Percentiles rank a stretch among this genome's conserved stretches.
Conservation (phyloP, 92 coral and sea anemone species). For the Virgularia gustaviana region DNA sequence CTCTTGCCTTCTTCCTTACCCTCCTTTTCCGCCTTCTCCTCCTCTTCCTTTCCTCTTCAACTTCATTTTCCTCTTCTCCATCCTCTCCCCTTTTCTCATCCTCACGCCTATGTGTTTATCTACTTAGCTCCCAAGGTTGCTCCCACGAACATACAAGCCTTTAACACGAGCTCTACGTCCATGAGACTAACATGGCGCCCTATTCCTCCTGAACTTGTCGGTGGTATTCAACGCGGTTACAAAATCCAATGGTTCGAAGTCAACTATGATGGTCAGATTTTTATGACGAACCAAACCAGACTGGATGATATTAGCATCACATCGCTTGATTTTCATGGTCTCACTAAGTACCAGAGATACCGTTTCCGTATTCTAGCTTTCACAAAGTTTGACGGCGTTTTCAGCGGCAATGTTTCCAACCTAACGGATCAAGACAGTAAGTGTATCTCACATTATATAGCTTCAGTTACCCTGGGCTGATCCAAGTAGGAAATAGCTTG, state of each 20-base stretch:
- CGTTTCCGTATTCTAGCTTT: constrained; percentile 72
- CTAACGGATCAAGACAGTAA: constrained; percentile 77
- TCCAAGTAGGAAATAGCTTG: neutral
- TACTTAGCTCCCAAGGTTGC: constrained; percentile 18
- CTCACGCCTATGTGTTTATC: neutral
- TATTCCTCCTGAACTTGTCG: constrained; percentile 17
- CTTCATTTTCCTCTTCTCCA: too few species aligned
- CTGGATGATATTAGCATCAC: neutral
- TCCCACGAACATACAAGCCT: constrained; percentile 10
- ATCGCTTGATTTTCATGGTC: constrained; percentile 45
- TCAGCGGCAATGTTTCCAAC: constrained; percentile 56
- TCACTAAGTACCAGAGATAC: constrained; percentile 63
- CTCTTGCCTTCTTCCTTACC: too few species aligned
- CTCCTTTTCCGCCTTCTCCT: too few species aligned
- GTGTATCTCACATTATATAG: neutral
- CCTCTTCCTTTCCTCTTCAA: too few species aligned
- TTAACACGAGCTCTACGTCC: constrained; percentile 23
- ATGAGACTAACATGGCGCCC: constrained; percentile 14
- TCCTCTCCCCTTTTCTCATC: too few species aligned
- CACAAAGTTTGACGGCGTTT: constrained; percentile 68
- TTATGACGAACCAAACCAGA: constrained; percentile 16
- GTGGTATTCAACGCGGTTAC: constrained; percentile 26
- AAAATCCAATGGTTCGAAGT: constrained; percentile 9
- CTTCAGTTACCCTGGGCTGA: neutral
- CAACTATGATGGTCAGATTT: neutral